Conservation (phyloP, 2,888 invertebrate species). For the Orthosia cruda region DNA sequence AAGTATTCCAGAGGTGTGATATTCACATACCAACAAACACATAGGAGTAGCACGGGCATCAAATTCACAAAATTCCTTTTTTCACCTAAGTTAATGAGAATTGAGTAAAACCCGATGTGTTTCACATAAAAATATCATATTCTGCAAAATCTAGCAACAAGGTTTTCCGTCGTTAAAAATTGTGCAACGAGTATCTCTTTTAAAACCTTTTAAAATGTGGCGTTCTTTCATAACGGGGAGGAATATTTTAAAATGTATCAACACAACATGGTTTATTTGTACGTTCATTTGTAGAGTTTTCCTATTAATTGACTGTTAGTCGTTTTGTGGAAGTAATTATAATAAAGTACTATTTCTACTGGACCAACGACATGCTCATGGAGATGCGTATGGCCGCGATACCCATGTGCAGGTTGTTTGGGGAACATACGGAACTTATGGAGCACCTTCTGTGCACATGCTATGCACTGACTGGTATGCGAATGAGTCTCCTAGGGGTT, state of each 20-base stretch:
- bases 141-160: slow-evolving; percentile 28
- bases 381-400: too few relatives aligned
- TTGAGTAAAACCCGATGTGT: slow-evolving; percentile 26
- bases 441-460: too few relatives aligned
- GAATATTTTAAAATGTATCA: slow-evolving; percentile 23
- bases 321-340: background rate
- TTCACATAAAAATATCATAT: slow-evolving; percentile 32
- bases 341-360: background rate
- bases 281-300: too few relatives aligned
- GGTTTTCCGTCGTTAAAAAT: slow-evolving; percentile 39
- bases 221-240: slow-evolving; percentile 9
- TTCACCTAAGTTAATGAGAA: slow-evolving; percentile 40
- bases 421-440: too few relatives aligned
- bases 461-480: too few relatives aligned
- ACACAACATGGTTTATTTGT: background rate
- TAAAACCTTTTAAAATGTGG: slow-evolving; percentile 39
- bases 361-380: too few relatives aligned
- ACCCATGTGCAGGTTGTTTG: too few relatives aligned
- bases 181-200: slow-evolving; percentile 18
- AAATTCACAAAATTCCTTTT: slow-evolving; percentile 15
- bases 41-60: background rate
- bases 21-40: background rate
- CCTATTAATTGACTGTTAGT: background rate
- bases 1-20: background rate
- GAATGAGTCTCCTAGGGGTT: too few relatives aligned